Percentiles rank a stretch among this genome's conserved stretches.
phyloP scores from a whole-genome alignment of 2,797 vertebrate genomes.

The Sebastes diploproa region DNA sequence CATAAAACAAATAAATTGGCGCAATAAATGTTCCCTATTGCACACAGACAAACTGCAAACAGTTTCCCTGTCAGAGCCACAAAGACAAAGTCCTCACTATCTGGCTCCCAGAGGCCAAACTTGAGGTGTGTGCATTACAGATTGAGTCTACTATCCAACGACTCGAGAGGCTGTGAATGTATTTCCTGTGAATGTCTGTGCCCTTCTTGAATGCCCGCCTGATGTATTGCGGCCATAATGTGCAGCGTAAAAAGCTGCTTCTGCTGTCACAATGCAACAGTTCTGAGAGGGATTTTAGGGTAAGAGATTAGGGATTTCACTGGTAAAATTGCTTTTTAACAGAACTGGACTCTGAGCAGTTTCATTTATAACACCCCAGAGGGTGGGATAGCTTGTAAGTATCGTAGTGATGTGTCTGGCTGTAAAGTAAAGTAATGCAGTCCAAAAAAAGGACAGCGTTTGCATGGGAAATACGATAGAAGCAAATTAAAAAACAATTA shows the following conservation, averaged over 20 bases:
- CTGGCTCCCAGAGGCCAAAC: conserved; percentile 7
- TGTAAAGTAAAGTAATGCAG: not conserved
- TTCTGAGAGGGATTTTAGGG: conserved; percentile 4
- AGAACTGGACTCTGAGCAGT: not conserved
- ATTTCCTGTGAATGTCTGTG: not conserved
- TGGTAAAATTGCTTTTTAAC: not conserved
- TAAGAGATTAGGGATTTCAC: not conserved
- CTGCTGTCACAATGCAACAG: conserved; percentile 4
- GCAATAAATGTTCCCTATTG: not conserved
- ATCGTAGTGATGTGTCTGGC: not conserved
- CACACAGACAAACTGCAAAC: not conserved
- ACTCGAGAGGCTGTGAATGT: conserved; percentile 7
- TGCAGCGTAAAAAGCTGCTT: not conserved
- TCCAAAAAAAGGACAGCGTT: not conserved
- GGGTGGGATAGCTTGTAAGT: not conserved
- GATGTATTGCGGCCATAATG: conserved; percentile 21
- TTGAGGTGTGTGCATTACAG: not conserved
- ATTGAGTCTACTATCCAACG: not conserved
- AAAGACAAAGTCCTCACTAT: not conserved
- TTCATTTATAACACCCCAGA: not conserved
- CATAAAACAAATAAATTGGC: not conserved
- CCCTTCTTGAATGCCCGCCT: conserved; percentile 1
- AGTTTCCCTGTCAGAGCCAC: not conserved
- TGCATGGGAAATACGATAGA: not conserved
- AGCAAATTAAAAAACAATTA: not conserved